Evolutionary conservation across 2,113 vertebrate genomes (phyloP).

Genomic region (Porphyrio hochstetteri): DNA sequence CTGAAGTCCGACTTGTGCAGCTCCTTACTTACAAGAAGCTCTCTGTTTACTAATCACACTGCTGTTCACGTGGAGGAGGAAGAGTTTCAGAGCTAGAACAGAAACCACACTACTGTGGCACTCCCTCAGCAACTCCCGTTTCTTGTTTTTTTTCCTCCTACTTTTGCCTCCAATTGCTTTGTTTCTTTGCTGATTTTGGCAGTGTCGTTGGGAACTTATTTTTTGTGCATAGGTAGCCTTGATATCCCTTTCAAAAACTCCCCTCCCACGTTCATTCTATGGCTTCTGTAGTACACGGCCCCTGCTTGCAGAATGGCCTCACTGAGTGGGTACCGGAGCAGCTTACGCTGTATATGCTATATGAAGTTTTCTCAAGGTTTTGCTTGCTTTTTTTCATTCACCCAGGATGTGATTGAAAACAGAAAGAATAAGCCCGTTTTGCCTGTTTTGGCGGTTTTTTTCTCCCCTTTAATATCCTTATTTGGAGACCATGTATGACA

Average conservation of each 20-base stretch:
- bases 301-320: background rate
- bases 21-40: background rate
- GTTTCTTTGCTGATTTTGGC: constrained; percentile 12
- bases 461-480: constrained; percentile 9
- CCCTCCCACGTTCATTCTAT: background rate
- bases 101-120: background rate
- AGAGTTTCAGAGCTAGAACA: background rate
- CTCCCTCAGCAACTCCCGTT: background rate
- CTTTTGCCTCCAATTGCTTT: background rate
- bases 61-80: background rate
- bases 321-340: background rate
- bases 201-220: background rate
- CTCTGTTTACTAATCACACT: background rate
- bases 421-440: background rate
- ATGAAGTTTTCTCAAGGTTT: background rate
- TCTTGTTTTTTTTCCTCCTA: background rate
- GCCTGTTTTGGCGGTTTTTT: background rate
- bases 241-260: background rate
- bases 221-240: background rate
- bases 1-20: background rate
- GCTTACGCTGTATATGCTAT: background rate
- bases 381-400: background rate
- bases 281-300: background rate
- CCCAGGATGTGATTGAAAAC: constrained; percentile 10
- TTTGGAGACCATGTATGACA: constrained; percentile 69